phyloP scores from a whole-genome alignment of 2,888 invertebrate species.

The Gandaritis pyraliata region DNA sequence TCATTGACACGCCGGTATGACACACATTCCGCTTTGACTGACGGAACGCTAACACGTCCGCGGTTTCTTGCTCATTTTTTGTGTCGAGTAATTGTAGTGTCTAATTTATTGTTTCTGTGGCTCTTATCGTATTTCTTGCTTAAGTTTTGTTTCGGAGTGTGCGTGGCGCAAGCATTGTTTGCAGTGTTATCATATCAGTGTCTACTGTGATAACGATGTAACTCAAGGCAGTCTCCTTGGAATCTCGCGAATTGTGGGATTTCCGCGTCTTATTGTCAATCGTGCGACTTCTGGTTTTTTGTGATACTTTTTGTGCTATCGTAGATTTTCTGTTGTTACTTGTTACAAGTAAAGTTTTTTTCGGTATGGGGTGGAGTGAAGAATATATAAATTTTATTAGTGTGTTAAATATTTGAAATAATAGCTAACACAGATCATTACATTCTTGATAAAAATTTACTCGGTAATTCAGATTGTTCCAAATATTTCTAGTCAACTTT shows the following conservation, averaged over 20 bases:
- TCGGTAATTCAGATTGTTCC: no score
- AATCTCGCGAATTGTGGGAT: conserved; percentile 51
- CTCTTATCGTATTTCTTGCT: conserved; percentile 53
- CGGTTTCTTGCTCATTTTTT: conserved; percentile 64
- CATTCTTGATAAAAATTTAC: no score
- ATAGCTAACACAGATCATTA: background rate
- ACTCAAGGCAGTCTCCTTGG: conserved; percentile 56
- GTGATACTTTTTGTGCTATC: conserved; percentile 25
- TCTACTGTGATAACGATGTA: conserved; percentile 55
- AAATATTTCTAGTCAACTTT: no score
- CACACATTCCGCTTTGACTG: conserved; percentile 78
- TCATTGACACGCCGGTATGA: conserved; percentile 81
- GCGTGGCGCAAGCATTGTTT: conserved; percentile 47
- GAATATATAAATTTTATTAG: no score
- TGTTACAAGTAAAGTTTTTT: background rate
- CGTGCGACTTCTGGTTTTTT: conserved; percentile 37
- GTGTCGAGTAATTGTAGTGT: conserved; percentile 48
- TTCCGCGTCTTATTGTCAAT: conserved; percentile 41
- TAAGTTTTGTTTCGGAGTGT: conserved; percentile 36
- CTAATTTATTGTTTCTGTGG: conserved; percentile 58
- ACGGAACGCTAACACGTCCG: conserved; percentile 70
- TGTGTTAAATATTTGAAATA: background rate
- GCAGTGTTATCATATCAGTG: conserved; percentile 58
- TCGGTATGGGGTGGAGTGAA: no score
- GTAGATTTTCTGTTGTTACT: conserved; percentile 9